Base-by-base conservation (phyloP, 2,113 vertebrate species). In the Sceloporus undulatus region DNA sequence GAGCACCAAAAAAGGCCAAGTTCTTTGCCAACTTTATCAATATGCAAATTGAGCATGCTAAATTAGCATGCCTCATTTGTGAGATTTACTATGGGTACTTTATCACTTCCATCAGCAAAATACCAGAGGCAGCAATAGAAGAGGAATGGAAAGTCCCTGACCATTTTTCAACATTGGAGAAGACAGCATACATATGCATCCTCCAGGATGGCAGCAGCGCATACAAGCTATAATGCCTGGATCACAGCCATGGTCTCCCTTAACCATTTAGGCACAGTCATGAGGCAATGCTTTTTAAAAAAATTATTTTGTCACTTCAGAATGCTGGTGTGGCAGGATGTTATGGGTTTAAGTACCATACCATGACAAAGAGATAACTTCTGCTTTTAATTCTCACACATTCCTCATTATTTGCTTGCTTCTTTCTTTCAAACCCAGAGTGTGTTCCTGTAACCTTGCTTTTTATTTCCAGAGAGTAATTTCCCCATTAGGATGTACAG, bases 51-150 rank as follows among this genome's bases (percentile, higher is more conserved):
- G 59, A 78, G 74, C 62, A 65, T 27, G 40, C 74, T 66, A 62
- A 78, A 78, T 85, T 85, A 85, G 84, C 59, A 66, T 78, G 76
- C 59, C 25, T 85, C 16, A 21, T 56, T 78, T 77, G 62, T 66
- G 59, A 85, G 74, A 78, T 85, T 85, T 66, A 78, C 75, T 21
- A 66, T 59, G 34, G 59, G 74, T 66, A 74, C 84, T 85, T 77
- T 85, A 77, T 85, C 84, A 85, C 66, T 82, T 77, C 8, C 56
- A 77, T 66, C 84, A 78, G 84, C 38, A 16, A 77, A 85, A 48
- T 52, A 65, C 56, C 73, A 85, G 48, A 11, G 38, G 84, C 56
- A 77, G 40, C 18, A 42, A 52, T 9, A 29, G 38, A 85, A 78
- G 62, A 78, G 59, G 40, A 85, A 78, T 78, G 59, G 74, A 52